These are phyloP conservation scores for Smittia aterrima DNA, from an alignment of 2,888 invertebrate species.

Conservation along the genomic window DNA sequence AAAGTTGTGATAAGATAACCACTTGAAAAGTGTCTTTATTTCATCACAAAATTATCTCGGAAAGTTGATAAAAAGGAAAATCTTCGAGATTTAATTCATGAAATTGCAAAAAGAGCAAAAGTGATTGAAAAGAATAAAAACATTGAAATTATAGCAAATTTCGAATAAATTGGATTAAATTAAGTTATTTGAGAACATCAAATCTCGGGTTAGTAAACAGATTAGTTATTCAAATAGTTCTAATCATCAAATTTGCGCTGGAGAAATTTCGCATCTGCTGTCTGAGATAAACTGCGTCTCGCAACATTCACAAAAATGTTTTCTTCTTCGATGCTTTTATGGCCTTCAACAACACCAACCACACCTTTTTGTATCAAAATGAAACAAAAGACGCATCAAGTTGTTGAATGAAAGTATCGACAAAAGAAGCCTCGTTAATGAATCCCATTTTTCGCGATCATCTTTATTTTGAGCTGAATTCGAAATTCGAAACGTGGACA, in stretches of 20 bases:
- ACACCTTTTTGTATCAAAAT: neutral
- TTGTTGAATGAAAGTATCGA: neutral
- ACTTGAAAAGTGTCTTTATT: neutral
- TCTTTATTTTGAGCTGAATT: neutral
- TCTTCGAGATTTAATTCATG: too few relatives aligned
- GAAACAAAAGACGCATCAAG: neutral
- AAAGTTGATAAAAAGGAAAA: neutral
- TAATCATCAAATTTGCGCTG: neutral
- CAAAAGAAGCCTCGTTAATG: too few relatives aligned
- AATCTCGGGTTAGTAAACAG: neutral
- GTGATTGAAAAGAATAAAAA: neutral
- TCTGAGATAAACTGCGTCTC: slow-evolving; percentile 24
- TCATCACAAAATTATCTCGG: neutral
- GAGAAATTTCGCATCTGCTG: neutral
- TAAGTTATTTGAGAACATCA: neutral
- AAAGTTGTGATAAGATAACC: neutral
- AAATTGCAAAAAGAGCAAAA: neutral
- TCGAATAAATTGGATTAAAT: neutral
- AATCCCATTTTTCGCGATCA: neutral
- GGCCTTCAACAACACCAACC: neutral
- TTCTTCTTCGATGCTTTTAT: slow-evolving; percentile 2
- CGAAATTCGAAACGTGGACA: neutral
- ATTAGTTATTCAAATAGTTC: neutral
- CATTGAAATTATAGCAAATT: neutral
- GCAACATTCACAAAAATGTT: slow-evolving; percentile 16